Evolutionary conservation across 2,113 vertebrate species (phyloP).

Genomic region (Aspiorhynchus laticeps): DNA sequence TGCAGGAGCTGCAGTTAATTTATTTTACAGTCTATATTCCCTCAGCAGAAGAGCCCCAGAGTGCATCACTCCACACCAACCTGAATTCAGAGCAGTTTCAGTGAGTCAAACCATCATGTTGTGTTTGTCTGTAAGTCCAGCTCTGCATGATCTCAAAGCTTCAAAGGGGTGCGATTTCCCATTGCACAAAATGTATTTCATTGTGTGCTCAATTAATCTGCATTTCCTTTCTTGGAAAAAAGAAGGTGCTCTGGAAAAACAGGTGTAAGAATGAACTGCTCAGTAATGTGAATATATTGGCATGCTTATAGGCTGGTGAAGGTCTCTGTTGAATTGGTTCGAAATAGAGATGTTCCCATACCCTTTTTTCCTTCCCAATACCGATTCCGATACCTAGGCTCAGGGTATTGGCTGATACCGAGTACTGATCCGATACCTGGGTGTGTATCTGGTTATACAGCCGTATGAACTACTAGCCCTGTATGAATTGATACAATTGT

Average conservation of each 20-base stretch:
- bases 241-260: not conserved
- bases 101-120: not conserved
- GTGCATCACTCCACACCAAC: not conserved
- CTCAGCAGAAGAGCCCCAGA: not conserved
- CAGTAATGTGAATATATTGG: not conserved
- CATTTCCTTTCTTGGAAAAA: not conserved
- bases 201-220: not conserved
- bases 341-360: no score
- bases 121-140: constrained; percentile 19
- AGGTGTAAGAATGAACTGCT: not conserved
- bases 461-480: no score
- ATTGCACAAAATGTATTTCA: not conserved
- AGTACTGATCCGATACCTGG: no score
- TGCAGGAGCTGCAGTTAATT: not conserved
- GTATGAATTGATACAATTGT: no score
- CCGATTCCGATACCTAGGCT: no score
- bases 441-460: no score
- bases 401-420: no score
- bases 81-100: not conserved
- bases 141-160: constrained; percentile 10
- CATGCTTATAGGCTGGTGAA: not conserved
- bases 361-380: no score
- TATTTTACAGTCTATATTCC: not conserved
- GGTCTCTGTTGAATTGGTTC: constrained; percentile 3
- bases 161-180: not conserved